A percentile compares a stretch with the other conserved stretches of the same genome.
These are phyloP conservation scores for Hystrix brachyura DNA, from an alignment of 2,113 vertebrate genomes.

Conservation along the genomic window DNA sequence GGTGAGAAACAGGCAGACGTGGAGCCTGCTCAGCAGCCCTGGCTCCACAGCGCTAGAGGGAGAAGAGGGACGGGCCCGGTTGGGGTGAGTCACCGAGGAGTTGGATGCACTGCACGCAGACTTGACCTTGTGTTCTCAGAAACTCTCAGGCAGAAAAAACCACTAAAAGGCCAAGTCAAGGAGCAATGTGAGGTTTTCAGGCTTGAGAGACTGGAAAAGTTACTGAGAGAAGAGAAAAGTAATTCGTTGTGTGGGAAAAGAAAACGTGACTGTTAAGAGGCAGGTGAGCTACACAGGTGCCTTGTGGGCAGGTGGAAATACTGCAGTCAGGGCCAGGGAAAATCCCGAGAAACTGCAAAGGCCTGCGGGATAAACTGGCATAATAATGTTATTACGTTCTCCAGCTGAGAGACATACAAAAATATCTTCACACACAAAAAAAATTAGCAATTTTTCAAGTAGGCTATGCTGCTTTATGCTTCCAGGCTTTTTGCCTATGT, in stretches of 20 bases:
- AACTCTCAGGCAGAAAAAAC: neutral
- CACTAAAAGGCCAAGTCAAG: neutral
- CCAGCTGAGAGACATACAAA: slow-evolving; percentile 1
- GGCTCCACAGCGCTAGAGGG: neutral
- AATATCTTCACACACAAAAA: neutral
- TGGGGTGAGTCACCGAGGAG: neutral
- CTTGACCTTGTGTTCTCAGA: neutral
- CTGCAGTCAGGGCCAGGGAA: neutral
- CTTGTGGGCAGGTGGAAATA: neutral
- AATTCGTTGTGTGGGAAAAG: neutral
- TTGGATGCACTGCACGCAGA: neutral
- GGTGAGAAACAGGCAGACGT: neutral
- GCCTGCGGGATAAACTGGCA: neutral
- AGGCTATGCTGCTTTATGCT: neutral
- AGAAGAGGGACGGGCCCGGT: neutral
- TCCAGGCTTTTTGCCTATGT: neutral
- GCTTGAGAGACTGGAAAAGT: neutral
- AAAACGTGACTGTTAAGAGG: neutral
- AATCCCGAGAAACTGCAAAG: neutral
- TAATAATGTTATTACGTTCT: neutral
- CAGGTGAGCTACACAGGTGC: neutral
- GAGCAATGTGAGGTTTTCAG: neutral
- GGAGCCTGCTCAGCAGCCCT: neutral
- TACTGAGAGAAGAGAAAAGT: neutral
- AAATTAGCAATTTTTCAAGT: neutral